These are phyloP conservation scores for Lepilemur ruficaudatus DNA, from an alignment of 2,797 vertebrate species.

Conservation along the genomic window DNA sequence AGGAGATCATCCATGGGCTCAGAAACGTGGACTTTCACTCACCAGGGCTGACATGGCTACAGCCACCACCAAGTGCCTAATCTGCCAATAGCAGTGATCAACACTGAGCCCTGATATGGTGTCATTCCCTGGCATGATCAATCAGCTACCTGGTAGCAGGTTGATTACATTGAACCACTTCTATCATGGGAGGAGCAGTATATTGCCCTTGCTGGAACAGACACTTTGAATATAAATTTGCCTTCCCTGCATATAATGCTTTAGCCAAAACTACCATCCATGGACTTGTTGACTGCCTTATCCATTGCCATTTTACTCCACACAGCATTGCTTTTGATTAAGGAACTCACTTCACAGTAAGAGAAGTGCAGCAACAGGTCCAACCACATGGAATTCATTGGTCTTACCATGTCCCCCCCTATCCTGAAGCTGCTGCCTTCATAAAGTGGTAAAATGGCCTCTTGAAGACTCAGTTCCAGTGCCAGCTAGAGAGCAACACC, in stretches of 20 bases:
- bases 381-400: not conserved
- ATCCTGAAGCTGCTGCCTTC: not conserved
- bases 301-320: not conserved
- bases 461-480: not conserved
- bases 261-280: not conserved
- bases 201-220: not conserved
- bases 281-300: not conserved
- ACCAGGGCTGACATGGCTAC: not conserved
- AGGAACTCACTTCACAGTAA: not conserved
- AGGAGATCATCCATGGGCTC: not conserved
- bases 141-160: not conserved
- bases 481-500: not conserved
- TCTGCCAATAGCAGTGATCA: too few species aligned
- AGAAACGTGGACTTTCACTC: not conserved
- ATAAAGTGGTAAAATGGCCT: not conserved
- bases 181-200: not conserved
- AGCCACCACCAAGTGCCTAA: not conserved
- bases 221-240: not conserved
- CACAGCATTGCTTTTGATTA: not conserved
- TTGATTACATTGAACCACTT: not conserved
- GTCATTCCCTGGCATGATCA: too few species aligned
- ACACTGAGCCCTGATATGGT: too few species aligned
- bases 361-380: not conserved
- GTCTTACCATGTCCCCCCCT: not conserved
- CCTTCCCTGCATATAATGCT: not conserved